A percentile compares a stretch with the other conserved stretches of the same genome.
These are phyloP conservation scores for Corythaixoides concolor DNA, from an alignment of 2,113 vertebrate species.

Conservation along the genomic window DNA sequence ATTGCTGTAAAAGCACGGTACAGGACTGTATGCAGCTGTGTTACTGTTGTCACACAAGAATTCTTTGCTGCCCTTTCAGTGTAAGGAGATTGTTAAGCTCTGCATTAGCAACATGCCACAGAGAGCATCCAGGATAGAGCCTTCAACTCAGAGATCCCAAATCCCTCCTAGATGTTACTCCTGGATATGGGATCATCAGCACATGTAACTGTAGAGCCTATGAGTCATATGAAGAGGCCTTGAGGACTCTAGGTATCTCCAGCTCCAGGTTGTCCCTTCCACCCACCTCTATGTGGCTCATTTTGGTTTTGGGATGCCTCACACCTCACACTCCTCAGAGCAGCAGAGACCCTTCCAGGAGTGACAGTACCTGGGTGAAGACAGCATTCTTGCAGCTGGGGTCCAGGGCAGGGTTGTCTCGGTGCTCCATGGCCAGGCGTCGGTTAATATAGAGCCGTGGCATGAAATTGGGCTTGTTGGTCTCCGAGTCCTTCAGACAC, in stretches of 20 bases:
- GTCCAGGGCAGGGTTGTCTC: slow-evolving; percentile 90
- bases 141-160: neutral
- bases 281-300: neutral
- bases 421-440: slow-evolving; percentile 95
- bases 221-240: neutral
- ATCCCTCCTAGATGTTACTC: neutral
- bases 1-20: neutral
- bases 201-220: neutral
- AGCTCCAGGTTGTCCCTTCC: neutral
- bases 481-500: slow-evolving; percentile 96
- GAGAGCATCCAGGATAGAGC: neutral
- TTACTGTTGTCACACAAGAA: neutral
- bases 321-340: neutral
- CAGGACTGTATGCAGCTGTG: neutral
- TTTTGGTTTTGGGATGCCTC: neutral
- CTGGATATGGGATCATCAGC: neutral
- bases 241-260: neutral
- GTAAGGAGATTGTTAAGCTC: neutral
- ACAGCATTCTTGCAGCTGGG: slow-evolving; percentile 90
- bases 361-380: slow-evolving; percentile 86
- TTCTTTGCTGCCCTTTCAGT: neutral
- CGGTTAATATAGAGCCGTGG: slow-evolving; percentile 98
- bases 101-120: neutral
- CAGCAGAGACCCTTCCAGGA: neutral
- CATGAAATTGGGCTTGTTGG: slow-evolving; percentile 95